Evolutionary conservation across 2,888 invertebrate species (phyloP).

Genomic region (Tetrapedia diversipes): DNA sequence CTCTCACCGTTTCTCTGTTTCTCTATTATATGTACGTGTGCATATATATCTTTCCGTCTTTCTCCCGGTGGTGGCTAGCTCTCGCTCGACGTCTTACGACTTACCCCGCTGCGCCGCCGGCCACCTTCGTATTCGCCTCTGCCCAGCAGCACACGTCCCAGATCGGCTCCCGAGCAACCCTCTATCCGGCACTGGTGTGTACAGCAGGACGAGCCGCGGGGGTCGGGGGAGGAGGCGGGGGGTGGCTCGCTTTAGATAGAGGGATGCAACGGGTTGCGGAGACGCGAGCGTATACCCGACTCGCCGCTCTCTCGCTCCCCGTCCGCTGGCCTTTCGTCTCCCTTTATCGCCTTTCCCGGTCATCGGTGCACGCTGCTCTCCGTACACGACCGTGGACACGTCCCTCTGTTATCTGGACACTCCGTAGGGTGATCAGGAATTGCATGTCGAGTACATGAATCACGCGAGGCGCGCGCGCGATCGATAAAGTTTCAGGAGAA

Average conservation of each 20-base stretch:
- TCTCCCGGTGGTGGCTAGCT: slow-evolving; percentile 44
- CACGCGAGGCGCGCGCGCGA: slow-evolving; percentile 48
- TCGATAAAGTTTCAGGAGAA: slow-evolving; percentile 57
- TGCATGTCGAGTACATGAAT: slow-evolving; percentile 63
- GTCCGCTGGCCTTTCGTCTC: slow-evolving; percentile 30
- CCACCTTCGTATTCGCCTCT: slow-evolving; percentile 66
- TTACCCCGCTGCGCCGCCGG: slow-evolving; percentile 62
- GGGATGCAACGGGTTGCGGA: slow-evolving; percentile 68
- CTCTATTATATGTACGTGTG: slow-evolving; percentile 61
- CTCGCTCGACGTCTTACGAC: slow-evolving; percentile 62
- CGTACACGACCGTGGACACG: slow-evolving; percentile 63
- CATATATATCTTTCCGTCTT: slow-evolving; percentile 61
- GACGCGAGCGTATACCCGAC: slow-evolving; percentile 64
- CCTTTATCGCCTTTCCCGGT: slow-evolving; percentile 46
- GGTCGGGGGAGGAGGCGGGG: slow-evolving; percentile 12
- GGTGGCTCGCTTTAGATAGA: slow-evolving; percentile 58
- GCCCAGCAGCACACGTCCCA: slow-evolving; percentile 79
- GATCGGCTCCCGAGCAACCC: slow-evolving; percentile 74
- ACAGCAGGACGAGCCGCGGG: slow-evolving; percentile 42
- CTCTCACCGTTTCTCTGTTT: slow-evolving; percentile 53
- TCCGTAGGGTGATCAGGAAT: slow-evolving; percentile 62
- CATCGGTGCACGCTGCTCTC: slow-evolving; percentile 55
- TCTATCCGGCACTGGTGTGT: slow-evolving; percentile 66
- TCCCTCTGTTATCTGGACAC: slow-evolving; percentile 65
- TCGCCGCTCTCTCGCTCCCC: slow-evolving; percentile 10